Base-by-base conservation (phyloP, 2,797 vertebrate species). In the Rhodeus uyekii region DNA sequence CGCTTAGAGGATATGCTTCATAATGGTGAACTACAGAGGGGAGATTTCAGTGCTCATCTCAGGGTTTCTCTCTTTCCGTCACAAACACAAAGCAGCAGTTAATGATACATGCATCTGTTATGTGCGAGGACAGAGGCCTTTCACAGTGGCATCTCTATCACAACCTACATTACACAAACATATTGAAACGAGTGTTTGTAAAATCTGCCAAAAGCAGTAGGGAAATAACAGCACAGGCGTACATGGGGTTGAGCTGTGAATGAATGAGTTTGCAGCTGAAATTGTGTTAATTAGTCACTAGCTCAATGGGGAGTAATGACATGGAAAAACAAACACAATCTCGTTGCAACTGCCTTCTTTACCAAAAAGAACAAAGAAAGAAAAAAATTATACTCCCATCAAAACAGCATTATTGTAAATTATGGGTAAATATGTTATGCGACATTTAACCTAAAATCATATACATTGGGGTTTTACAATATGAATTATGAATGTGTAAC, bases 201-300 rank as follows among this genome's bases (percentile, higher is more conserved):
- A 71, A 80, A 80, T 72, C 53, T 80, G 78, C 38, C 50, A 69
- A 44, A 60, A 55, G 65, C 65, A 16, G 27, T 24, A 19, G 67
- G 39, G n/a, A 46, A 72, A 78, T 58, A 55, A 68, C 48, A 78
- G 58, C 85, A 87, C 83, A 87, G 84, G 76, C 89, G 80, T 82
- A 6, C 60, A 36, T 18, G 29, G 58, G 22, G 22, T 78, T 42
- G 50, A 77, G 50, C 48, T 60, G 81, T 78, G 74, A 76, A 77
- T 78, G 50, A 67, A 76, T 46, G 81, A 34, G 63, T 82, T 79
- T 79, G 24, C 48, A 42, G 36, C 27, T 79, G 36, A 80, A 79
- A 18, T 46, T 34, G 77, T 79, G 77, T 69, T 79, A 69, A 79
- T 79, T 79, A 79, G 65, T n/a, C 48, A 79, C 77, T 39, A 68